Conservation (phyloP, 2,888 invertebrate species). For the Omphaloscelis lunosa region DNA sequence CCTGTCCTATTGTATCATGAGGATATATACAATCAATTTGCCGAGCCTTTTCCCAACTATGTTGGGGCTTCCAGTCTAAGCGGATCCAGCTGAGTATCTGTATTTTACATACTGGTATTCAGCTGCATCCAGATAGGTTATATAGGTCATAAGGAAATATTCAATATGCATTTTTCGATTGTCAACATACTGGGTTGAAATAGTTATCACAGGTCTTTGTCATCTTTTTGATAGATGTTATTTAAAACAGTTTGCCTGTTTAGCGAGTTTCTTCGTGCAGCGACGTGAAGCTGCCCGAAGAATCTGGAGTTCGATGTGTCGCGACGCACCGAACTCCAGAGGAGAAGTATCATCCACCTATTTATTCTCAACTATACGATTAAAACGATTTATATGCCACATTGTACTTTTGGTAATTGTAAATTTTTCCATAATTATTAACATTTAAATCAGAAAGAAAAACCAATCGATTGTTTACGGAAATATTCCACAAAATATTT, state of each 20-base stretch:
- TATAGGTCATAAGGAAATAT: no score
- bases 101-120: no score
- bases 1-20: background rate
- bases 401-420: background rate
- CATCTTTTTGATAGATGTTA: background rate
- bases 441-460: conserved; percentile 12
- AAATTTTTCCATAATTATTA: background rate
- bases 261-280: background rate
- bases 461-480: conserved; percentile 6
- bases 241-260: background rate
- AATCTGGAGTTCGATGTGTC: no score
- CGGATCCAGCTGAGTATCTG: no score
- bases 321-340: no score
- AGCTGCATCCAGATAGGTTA: no score
- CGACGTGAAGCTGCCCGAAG: no score
- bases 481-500: conserved; percentile 3
- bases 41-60: no score
- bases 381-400: conserved; percentile 11
- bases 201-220: background rate
- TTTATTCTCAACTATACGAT: background rate
- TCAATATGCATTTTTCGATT: background rate
- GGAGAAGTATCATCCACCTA: no score
- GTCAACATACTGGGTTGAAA: background rate
- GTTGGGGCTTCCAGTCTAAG: no score
- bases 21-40: background rate